Base-by-base conservation (phyloP, 2,113 vertebrate genomes). In the Notothenia coriiceps region DNA sequence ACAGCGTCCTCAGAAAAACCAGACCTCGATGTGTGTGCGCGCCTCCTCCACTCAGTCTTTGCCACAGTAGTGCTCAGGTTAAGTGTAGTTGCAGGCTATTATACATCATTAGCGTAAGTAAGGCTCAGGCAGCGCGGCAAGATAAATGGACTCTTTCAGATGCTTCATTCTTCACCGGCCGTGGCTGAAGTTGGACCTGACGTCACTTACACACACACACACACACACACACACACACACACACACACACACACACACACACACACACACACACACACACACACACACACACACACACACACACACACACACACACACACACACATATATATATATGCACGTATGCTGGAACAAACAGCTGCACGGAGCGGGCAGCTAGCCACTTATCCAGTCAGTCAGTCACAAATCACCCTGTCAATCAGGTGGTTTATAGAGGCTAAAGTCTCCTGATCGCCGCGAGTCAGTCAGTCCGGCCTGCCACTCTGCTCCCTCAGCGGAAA, bases 51-150 rank as follows among this genome's bases (percentile, higher is more conserved):
- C 92, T 92, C 91, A 87, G 89, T 91, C 90, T 91, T 91, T 95
- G 94, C 96, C 94, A 92, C 95, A 93, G 87, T 95, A 96, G 96
- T 94, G 94, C 94, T 91, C 96, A 96, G 96, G 96, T 97, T 96
- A 97, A 97, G 95, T 97, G 95, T 97, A 96, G 97, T 97, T 96
- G 94, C 96, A 93, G 97, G 96, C 96, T 96, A 96, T 98, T 97
- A 96, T 95, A 96, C 95, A 95, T 97, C 97, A 98, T 98, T 97
- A 97, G 95, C 94, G 96, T 96, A 96, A 97, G 96, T 96, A 96
- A 96, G 91, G 96, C 94, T 90, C 89, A 95, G 92, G 89, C 93
- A 73, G 94, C 93, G 90, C 87, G 77, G 93, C 92, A 95, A 96
- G 96, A 96, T 95, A 94, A 97, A 97, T 96, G 96, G 96, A 92